Evolutionary conservation across 1,140 invertebrate genomes (phyloP).

Genomic region (Dufourea novaeangliae): DNA sequence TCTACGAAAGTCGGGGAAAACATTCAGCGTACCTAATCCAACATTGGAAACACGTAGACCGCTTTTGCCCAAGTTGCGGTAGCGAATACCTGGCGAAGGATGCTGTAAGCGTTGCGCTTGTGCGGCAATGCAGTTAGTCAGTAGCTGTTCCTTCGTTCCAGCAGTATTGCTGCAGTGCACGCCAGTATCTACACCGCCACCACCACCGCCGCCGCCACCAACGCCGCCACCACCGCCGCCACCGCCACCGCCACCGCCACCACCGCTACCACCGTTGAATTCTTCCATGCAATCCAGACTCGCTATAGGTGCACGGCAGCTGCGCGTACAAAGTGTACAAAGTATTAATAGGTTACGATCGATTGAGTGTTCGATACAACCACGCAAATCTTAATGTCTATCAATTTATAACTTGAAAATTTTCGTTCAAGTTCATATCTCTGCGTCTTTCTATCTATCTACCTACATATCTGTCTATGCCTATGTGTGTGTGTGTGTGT

Average conservation of each 20-base stretch:
- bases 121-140: conserved; percentile 78
- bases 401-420: not conserved
- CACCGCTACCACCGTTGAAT: conserved; percentile 85
- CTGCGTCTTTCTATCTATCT: too few species aligned
- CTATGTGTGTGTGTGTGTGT: too few species aligned
- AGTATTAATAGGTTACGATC: conserved; percentile 51
- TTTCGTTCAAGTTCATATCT: not conserved
- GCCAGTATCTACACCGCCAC: conserved; percentile 78
- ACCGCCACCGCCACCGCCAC: conserved; percentile 68
- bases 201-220: conserved; percentile 66
- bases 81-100: conserved; percentile 89
- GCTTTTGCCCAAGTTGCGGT: conserved; percentile 96
- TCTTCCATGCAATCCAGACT: conserved; percentile 96
- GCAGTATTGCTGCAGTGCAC: conserved; percentile 77
- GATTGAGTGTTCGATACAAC: conserved; percentile 40
- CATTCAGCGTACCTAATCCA: conserved; percentile 87
- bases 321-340: conserved; percentile 74
- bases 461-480: too few species aligned
- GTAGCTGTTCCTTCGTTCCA: conserved; percentile 81
- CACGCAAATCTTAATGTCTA: conserved; percentile 9
- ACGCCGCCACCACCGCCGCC: conserved; percentile 79
- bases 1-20: conserved; percentile 58
- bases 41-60: conserved; percentile 95
- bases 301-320: conserved; percentile 94
- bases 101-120: conserved; percentile 81